Conservation (phyloP, 2,888 invertebrate species). For the Oscheius myriophilus region DNA sequence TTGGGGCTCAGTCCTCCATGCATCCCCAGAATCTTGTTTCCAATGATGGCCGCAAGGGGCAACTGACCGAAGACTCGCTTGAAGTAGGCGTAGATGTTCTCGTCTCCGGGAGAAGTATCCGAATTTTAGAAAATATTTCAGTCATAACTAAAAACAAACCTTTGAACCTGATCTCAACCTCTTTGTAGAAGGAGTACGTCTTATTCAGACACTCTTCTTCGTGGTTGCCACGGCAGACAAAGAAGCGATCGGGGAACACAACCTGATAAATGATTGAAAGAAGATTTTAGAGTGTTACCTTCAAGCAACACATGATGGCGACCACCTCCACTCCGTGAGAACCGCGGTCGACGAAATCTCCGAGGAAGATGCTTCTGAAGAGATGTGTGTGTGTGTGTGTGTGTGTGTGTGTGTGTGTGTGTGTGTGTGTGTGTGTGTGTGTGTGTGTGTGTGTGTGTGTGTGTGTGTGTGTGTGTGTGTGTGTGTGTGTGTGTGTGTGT, state of each 20-base stretch:
- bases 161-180: conserved; percentile 33
- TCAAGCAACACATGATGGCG: conserved; percentile 42
- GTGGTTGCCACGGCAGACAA: conserved; percentile 50
- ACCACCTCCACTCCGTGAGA: conserved; percentile 51
- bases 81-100: conserved; percentile 42
- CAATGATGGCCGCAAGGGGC: conserved; percentile 47
- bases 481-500: too few species aligned
- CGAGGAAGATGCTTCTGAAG: conserved; percentile 32
- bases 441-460: too few species aligned
- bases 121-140: too few species aligned
- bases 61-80: conserved; percentile 45
- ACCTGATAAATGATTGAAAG: neutral
- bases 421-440: too few species aligned
- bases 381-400: too few species aligned
- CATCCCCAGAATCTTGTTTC: conserved; percentile 46
- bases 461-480: too few species aligned
- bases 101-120: conserved; percentile 6
- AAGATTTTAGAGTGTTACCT: conserved; percentile 26
- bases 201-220: conserved; percentile 53
- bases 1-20: conserved; percentile 55
- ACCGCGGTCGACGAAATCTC: conserved; percentile 55
- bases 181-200: conserved; percentile 52
- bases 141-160: neutral
- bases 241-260: conserved; percentile 38
- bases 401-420: too few species aligned